Conservation (phyloP, 2,888 invertebrate genomes). For the Cordylochernes scorpioides region DNA sequence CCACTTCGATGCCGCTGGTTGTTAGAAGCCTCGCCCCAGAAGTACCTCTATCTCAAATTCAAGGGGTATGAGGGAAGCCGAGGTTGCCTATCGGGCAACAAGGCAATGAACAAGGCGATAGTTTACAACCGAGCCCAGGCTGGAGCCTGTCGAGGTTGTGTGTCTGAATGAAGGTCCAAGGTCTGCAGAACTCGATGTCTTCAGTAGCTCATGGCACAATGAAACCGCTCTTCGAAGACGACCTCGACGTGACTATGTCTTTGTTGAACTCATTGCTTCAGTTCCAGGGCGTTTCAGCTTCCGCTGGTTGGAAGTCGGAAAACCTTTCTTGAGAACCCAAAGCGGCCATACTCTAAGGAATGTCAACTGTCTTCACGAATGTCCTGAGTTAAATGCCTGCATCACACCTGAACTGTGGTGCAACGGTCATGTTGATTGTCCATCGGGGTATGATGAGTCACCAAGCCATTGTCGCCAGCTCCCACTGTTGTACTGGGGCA, state of each 20-base stretch:
- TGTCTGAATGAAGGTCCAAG: too few relatives aligned
- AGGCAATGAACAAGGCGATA: too few relatives aligned
- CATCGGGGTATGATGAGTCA: slow-evolving; percentile 39
- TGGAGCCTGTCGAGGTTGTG: too few relatives aligned
- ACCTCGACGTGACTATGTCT: neutral
- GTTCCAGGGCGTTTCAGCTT: slow-evolving; percentile 1
- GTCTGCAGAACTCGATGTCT: neutral
- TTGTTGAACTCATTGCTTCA: neutral
- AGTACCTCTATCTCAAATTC: slow-evolving; percentile 15
- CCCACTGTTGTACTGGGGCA: slow-evolving; percentile 8
- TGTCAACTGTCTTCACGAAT: slow-evolving; percentile 40
- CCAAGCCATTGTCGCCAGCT: slow-evolving; percentile 23
- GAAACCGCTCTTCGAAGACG: neutral
- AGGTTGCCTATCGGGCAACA: slow-evolving; percentile 19
- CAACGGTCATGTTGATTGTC: slow-evolving; percentile 48
- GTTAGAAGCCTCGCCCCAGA: slow-evolving; percentile 14
- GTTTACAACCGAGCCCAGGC: too few relatives aligned
- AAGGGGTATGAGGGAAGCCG: slow-evolving; percentile 12
- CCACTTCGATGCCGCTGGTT: slow-evolving; percentile 16
- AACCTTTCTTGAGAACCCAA: slow-evolving; percentile 10
- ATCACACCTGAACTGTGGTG: slow-evolving; percentile 51
- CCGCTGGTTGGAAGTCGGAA: slow-evolving; percentile 12
- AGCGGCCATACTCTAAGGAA: slow-evolving; percentile 13
- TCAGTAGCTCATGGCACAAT: slow-evolving; percentile 1
- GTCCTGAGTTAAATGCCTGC: slow-evolving; percentile 52